Conservation (phyloP, 2,888 invertebrate species). For the Acrocera orbiculus region DNA sequence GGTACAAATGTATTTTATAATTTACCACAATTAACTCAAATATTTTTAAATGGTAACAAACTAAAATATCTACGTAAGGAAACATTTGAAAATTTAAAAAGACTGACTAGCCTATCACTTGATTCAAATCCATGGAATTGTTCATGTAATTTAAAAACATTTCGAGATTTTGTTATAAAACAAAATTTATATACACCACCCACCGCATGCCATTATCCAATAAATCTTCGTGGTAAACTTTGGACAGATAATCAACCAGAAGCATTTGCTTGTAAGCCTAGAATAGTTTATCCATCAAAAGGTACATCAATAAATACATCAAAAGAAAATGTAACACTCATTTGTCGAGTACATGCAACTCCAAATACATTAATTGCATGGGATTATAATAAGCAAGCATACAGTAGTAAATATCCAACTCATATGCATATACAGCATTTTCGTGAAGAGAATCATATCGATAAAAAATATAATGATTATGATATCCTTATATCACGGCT, state of each 20-base stretch:
- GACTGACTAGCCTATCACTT: constrained; percentile 54
- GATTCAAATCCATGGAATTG: constrained; percentile 77
- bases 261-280: constrained; percentile 67
- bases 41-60: constrained; percentile 57
- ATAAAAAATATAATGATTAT: no score
- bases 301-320: constrained; percentile 41
- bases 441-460: constrained; percentile 15
- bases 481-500: constrained; percentile 29
- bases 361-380: constrained; percentile 60
- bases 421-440: constrained; percentile 22
- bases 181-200: constrained; percentile 60
- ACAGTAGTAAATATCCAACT: constrained; percentile 13
- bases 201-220: constrained; percentile 54
- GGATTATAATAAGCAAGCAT: constrained; percentile 40
- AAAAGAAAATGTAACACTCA: constrained; percentile 50
- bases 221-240: constrained; percentile 44
- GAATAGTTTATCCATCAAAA: constrained; percentile 46
- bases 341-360: constrained; percentile 57
- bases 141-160: constrained; percentile 61
- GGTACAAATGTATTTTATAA: constrained; percentile 52
- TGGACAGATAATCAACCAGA: constrained; percentile 51
- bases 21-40: constrained; percentile 46
- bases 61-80: constrained; percentile 47
- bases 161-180: constrained; percentile 57
- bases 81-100: constrained; percentile 44